These are phyloP conservation scores for Ptilorrhoa leucosticta DNA, from an alignment of 2,113 vertebrate genomes.

Conservation along the genomic window DNA sequence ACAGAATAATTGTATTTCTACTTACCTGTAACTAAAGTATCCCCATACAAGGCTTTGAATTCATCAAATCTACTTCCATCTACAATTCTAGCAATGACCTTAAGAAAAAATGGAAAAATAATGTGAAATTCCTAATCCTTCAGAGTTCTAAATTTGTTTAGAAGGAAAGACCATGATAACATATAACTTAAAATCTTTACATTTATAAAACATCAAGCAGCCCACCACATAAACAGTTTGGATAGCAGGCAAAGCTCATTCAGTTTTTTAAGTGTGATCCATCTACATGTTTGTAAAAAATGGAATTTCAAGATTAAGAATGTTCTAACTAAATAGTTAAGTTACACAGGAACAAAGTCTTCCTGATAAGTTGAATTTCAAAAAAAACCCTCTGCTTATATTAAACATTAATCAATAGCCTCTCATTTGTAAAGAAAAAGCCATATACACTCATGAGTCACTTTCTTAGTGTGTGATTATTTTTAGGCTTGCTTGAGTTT, in stretches of 20 bases:
- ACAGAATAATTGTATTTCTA: not conserved
- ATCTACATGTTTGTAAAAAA: not conserved
- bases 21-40: constrained; percentile 94
- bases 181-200: not conserved
- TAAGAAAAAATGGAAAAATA: constrained; percentile 43
- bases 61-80: constrained; percentile 97
- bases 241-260: not conserved
- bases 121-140: not conserved
- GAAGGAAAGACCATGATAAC: not conserved
- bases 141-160: not conserved
- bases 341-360: not conserved
- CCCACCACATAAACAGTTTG: not conserved
- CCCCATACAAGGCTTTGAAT: constrained; percentile 97
- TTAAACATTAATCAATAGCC: not conserved
- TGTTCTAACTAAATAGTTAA: not conserved
- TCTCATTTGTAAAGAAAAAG: not conserved
- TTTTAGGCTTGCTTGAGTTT: not conserved
- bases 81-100: constrained; percentile 96
- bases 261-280: not conserved
- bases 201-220: not conserved
- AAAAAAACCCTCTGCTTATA: not conserved
- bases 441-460: not conserved
- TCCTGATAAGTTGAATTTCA: not conserved
- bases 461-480: not conserved
- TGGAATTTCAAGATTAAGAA: not conserved